Percentiles rank a stretch among this genome's conserved stretches.
phyloP scores from a whole-genome alignment of 2,888 invertebrate species.

The Drosophila leonis region DNA sequence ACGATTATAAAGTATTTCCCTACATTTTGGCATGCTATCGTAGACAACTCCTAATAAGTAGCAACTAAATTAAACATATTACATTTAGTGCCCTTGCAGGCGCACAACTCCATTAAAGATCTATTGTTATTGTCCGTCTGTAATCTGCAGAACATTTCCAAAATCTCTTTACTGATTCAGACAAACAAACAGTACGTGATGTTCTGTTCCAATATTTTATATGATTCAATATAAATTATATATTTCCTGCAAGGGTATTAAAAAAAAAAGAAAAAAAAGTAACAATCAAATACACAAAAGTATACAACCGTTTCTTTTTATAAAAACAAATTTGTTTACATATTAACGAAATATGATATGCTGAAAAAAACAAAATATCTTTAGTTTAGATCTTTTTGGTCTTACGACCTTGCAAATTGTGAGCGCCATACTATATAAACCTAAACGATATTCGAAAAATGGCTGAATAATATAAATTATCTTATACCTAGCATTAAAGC shows the following conservation, averaged over 20 bases:
- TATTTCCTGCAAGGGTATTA: slow-evolving; percentile 5
- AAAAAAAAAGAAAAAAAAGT: not conserved
- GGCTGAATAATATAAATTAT: slow-evolving; percentile 54
- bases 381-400: slow-evolving; percentile 20
- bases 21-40: slow-evolving; percentile 65
- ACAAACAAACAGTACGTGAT: not conserved
- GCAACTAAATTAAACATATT: slow-evolving; percentile 42
- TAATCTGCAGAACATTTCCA: not conserved
- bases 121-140: not conserved
- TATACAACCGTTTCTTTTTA: slow-evolving; percentile 18
- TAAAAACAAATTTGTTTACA: slow-evolving; percentile 4
- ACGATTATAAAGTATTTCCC: slow-evolving; percentile 38
- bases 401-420: slow-evolving; percentile 12
- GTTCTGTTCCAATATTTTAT: not conserved
- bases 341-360: slow-evolving; percentile 27
- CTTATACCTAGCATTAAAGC: slow-evolving; percentile 43
- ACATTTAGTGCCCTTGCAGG: slow-evolving; percentile 4
- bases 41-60: slow-evolving; percentile 51
- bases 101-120: not conserved
- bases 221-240: not conserved
- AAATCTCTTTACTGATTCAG: not conserved
- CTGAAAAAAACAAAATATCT: slow-evolving; percentile 15
- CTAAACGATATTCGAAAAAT: slow-evolving; percentile 38
- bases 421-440: slow-evolving; percentile 48
- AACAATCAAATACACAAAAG: slow-evolving; percentile 23